Base-by-base conservation (phyloP, 2,888 invertebrate genomes). In the Apantesis nais region DNA sequence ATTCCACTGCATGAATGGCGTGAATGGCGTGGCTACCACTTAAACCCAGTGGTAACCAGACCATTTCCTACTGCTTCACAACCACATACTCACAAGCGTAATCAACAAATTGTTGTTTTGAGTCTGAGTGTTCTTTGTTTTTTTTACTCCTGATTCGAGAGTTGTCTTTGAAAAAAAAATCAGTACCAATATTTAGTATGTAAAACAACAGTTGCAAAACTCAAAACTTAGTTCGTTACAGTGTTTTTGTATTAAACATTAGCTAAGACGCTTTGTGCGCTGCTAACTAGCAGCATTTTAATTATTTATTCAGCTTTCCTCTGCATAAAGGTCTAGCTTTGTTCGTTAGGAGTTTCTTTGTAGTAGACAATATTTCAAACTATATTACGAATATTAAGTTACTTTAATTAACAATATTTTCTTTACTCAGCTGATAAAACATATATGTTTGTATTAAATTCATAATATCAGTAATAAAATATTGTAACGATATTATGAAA, bases 251-350 rank as follows among this genome's bases (percentile, higher is more conserved):
- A 14, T 34, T 48, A 41, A 62, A 62, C 39, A n/a, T 39, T 41
- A 25, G 11, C 2, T 62, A 25, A 41, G 8, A 65, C 52, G 34
- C 52, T 58, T 58, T 41, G 55, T 39, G 29, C 63, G 66, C 74
- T 64, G 29, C 67, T 44, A 68, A 69, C 69, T 44, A 68, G 68
- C 67, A 63, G 68, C 68, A 74, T 74, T 71, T 74, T 74, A 76
- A 79, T 79, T 80, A 73, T 73, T 72, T 74, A 68, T 74, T 72
- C 65, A 71, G 62, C 62, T 61, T 37, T 62, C 22, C 44, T 63
- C 62, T 48, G 39, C 67, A 69, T 74, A 72, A 68, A 11, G 14
- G 39, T 25, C 1, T 62, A 62, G 12, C 62, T 62, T n/a, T 62
- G 7, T 62, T 39, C 0, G 12, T 62, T 62, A 39, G 39, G 14